Percentiles rank a stretch among this genome's conserved stretches.
phyloP scores from a whole-genome alignment of 2,797 vertebrate genomes.

The Platyrinchus mystaceus region DNA sequence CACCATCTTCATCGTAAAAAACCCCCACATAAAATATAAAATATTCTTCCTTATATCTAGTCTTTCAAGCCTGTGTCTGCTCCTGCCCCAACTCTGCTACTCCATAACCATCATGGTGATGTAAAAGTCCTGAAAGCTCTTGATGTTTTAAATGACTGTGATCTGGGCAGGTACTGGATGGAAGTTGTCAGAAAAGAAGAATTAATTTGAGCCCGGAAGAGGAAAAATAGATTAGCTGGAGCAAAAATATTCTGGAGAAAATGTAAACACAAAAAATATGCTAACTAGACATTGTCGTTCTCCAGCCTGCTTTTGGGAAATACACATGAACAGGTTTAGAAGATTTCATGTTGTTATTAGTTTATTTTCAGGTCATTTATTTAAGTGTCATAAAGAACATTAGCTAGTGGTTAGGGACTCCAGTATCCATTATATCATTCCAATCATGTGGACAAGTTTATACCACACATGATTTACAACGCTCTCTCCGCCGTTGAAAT shows the following conservation, averaged over 20 bases:
- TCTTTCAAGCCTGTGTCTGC: background rate
- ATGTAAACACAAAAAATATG: background rate
- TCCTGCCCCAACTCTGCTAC: background rate
- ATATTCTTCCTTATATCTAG: background rate
- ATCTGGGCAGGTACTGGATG: background rate
- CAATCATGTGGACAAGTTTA: conserved; percentile 62
- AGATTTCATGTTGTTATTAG: conserved; percentile 18
- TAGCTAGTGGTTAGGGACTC: conserved; percentile 57
- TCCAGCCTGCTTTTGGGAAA: conserved; percentile 1
- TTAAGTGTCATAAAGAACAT: conserved; percentile 61
- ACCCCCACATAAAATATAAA: background rate
- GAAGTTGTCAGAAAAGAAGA: background rate
- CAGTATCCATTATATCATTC: conserved; percentile 54
- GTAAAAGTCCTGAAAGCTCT: background rate
- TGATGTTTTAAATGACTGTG: background rate
- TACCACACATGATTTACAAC: conserved; percentile 43
- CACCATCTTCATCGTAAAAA: background rate
- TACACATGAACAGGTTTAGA: conserved; percentile 17
- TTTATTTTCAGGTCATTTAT: conserved; percentile 63
- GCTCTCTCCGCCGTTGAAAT: background rate
- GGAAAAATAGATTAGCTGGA: background rate
- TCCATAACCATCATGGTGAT: background rate
- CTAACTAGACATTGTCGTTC: conserved; percentile 14
- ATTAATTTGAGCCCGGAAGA: background rate
- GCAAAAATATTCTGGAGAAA: background rate